Percentiles rank a stretch among this genome's conserved stretches.
phyloP scores from a whole-genome alignment of 2,888 invertebrate genomes.

The Chaetoderma sp. region DNA sequence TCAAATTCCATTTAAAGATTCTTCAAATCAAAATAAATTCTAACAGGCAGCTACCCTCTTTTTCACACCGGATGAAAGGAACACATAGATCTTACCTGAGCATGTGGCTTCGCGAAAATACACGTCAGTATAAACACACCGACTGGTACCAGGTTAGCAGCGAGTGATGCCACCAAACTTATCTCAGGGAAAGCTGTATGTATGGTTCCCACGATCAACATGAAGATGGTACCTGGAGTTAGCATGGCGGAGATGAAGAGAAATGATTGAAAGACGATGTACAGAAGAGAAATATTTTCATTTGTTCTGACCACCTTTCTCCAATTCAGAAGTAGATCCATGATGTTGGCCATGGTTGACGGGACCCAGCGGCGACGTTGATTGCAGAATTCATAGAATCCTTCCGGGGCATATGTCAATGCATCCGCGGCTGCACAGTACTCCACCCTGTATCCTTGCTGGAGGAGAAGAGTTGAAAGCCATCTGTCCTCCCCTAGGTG shows the following conservation, averaged over 20 bases:
- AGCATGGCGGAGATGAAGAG: conserved; percentile 87
- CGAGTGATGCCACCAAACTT: conserved; percentile 67
- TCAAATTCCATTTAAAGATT: too few relatives aligned
- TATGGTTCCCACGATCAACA: conserved; percentile 78
- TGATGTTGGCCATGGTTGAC: conserved; percentile 97
- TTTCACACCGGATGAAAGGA: conserved; percentile 14
- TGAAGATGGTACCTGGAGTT: conserved; percentile 81
- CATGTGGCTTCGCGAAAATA: conserved; percentile 48
- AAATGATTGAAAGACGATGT: conserved; percentile 56
- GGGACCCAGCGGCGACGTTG: conserved; percentile 98
- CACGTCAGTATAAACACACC: conserved; percentile 59
- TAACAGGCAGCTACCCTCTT: too few relatives aligned
- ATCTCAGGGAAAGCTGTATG: conserved; percentile 72
- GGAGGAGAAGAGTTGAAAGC: conserved; percentile 94
- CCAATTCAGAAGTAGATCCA: conserved; percentile 79
- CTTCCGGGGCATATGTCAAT: conserved; percentile 95
- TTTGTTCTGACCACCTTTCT: conserved; percentile 49
- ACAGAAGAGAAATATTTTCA: conserved; percentile 55
- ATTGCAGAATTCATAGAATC: conserved; percentile 82
- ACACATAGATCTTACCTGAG: conserved; percentile 76
- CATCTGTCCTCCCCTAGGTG: conserved; percentile 91
- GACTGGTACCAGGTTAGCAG: conserved; percentile 70
- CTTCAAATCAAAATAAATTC: too few relatives aligned
- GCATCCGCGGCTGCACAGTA: conserved; percentile 99
- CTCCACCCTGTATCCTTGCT: conserved; percentile 96